phyloP scores from a whole-genome alignment of 2,888 invertebrate genomes.

The Julus scandinavius region DNA sequence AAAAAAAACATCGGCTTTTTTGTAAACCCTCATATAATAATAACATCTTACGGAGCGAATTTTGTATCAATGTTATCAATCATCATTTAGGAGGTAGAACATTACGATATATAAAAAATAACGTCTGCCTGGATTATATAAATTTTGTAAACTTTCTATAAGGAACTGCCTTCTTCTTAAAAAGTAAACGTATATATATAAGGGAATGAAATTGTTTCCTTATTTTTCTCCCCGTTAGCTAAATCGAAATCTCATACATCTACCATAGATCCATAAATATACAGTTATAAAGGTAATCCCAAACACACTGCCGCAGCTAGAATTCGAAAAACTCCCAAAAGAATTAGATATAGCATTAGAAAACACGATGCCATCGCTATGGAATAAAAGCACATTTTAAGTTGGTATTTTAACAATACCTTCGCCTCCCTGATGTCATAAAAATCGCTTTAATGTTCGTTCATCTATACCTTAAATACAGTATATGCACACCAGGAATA shows the following conservation, averaged over 20 bases:
- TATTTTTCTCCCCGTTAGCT: neutral
- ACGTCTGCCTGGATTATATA: neutral
- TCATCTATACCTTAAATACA: neutral
- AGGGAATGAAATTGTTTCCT: conserved; percentile 9
- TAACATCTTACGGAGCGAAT: neutral
- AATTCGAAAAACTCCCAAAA: neutral
- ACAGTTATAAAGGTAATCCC: neutral
- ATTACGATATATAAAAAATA: neutral
- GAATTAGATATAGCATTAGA: neutral
- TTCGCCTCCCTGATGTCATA: neutral
- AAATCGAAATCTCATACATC: neutral
- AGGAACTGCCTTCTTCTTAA: neutral
- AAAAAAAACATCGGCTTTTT: neutral
- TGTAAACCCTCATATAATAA: conserved; percentile 6
- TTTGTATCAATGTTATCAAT: conserved; percentile 18
- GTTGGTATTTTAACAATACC: neutral
- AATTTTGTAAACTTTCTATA: neutral
- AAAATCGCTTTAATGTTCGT: neutral
- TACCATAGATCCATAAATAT: neutral
- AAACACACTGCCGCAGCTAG: neutral
- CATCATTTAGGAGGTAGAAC: neutral
- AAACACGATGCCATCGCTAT: neutral
- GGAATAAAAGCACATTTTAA: neutral
- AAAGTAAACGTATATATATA: neutral
- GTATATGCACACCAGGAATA: neutral